Evolutionary conservation across 1,140 invertebrate species (phyloP).

Genomic region (Trachymyrmex septentrionalis): DNA sequence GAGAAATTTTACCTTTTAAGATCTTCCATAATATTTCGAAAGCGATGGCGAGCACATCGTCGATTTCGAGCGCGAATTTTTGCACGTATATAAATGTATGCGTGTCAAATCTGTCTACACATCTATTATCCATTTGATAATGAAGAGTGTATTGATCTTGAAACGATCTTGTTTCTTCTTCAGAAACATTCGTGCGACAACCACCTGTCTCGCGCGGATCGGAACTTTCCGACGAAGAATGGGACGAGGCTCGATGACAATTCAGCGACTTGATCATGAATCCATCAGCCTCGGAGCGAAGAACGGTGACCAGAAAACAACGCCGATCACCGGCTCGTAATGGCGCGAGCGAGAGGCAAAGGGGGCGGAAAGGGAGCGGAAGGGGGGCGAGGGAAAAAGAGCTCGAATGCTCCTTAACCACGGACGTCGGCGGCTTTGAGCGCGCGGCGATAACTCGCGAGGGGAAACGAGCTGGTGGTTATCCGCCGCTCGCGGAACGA

Average conservation of each 20-base stretch:
- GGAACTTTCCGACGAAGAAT: not conserved
- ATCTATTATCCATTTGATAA: not conserved
- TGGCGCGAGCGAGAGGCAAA: not conserved
- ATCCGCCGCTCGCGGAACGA: slow-evolving; percentile 57
- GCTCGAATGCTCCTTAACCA: slow-evolving; percentile 68
- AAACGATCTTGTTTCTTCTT: not conserved
- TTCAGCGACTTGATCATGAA: not conserved
- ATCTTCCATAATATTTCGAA: not conserved
- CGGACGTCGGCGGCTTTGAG: slow-evolving; percentile 69
- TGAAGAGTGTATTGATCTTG: not conserved
- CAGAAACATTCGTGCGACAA: not conserved
- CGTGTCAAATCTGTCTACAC: not conserved
- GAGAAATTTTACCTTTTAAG: slow-evolving; percentile 41
- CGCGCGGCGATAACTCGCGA: slow-evolving; percentile 63
- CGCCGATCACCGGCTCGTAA: slow-evolving; percentile 12
- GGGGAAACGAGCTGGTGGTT: slow-evolving; percentile 68
- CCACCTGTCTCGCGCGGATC: not conserved
- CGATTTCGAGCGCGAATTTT: slow-evolving; percentile 5
- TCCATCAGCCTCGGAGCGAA: not conserved
- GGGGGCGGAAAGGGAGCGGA: not conserved
- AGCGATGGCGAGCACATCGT: not conserved
- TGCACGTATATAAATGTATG: not conserved
- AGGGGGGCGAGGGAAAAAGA: slow-evolving; percentile 28
- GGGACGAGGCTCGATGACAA: not conserved
- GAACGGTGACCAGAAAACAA: slow-evolving; percentile 35